Evolutionary conservation across 2,797 vertebrate genomes (phyloP), one percentile per base, ranked within the genome.

Genomic region (Enteromius argenteus): DNA sequence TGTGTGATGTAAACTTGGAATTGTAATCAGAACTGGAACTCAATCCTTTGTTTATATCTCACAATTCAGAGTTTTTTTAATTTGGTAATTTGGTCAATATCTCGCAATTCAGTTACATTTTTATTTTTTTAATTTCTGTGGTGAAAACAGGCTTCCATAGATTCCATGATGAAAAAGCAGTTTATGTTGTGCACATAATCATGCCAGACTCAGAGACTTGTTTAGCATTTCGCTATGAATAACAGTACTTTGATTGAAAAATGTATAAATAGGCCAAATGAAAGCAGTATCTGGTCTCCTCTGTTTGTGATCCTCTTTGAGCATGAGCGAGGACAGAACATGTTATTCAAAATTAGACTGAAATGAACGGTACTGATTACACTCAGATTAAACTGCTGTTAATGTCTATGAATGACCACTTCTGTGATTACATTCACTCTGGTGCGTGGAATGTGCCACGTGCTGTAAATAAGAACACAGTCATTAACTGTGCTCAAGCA

Each of bases 311-410:
- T 56, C 27, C 46, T 75, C 27, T 75, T 23, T 75, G 17, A 37
- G 30, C 17, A 79, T 35, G 60, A 58, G 46, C 15, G n/a, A 69
- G 49, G 56, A 80, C 37, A n/a, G 79, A 74, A 37, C n/a, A 37
- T 30, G n/a, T 67, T n/a, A n/a, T 64, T 82, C 13, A 74, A 27
- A 72, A 64, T 23, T 2, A 49, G 39, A 11, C 58, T 79, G 44
- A 79, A 51, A 79, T 56, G 66, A 58, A 53, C 5, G 0, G 3
- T 64, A 35, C 64, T 69, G 30, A 71, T 72, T 72, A 44, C 46
- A 27, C 46, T 66, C 72, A 56, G 72, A 83, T 75, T 83, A 83
- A 83, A 67, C 46, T 42, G 23, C 13, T 44, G 30, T 77, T 66
- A 46, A 56, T 76, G 62, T 84, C 78, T 23, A 19, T 37, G 35